Evolutionary conservation across 2,888 invertebrate genomes (phyloP), one percentile per base, ranked within the genome.

Genomic region (Glaucopsyche alexis): DNA sequence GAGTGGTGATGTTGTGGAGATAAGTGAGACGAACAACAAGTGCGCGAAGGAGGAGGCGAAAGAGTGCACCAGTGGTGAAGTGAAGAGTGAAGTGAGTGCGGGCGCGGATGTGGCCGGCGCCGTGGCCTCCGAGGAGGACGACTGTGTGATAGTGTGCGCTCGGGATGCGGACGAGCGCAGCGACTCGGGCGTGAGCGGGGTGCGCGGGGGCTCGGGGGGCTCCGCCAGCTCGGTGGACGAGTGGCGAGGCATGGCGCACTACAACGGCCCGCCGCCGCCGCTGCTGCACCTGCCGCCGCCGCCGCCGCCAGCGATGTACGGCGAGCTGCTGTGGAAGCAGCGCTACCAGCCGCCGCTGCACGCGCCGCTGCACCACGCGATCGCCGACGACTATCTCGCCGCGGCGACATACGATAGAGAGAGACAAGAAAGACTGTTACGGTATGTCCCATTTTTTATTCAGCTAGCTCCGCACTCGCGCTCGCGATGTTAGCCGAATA

Each of bases 151-250:
- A 91, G 94, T 94, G 93, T 93, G 94, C 89, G 89, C 92, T 85
- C 89, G 89, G 85, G 91, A 92, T 93, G 93, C 92, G 90, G 94
- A 93, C 90, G 93, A 91, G 82, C 87, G 91, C 84, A 94, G 94
- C 89, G 95, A 95, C 90, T 95, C 95, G 84, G 95, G 96, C 91
- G 95, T 96, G 94, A 96, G 96, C 90, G 96, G 96, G 74, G 92
- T 96, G 84, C 94, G 96, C 81, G 95, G 95, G 83, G 94, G 95
- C 81, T 95, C 95, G 83, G 94, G 95, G 82, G 94, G 95, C 81
- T 93, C 93, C 84, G 96, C 96, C 94, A 96, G 96, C 90, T 95
- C 96, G 81, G 95, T 95, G 88, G 96, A 96, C 84, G 96, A 95
- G 87, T 94, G 96, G 87, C 95, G 95, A 89, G 96, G 96, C 87